Base-by-base conservation (phyloP, 2,888 invertebrate genomes). In the Neuroscelio doddi region DNA sequence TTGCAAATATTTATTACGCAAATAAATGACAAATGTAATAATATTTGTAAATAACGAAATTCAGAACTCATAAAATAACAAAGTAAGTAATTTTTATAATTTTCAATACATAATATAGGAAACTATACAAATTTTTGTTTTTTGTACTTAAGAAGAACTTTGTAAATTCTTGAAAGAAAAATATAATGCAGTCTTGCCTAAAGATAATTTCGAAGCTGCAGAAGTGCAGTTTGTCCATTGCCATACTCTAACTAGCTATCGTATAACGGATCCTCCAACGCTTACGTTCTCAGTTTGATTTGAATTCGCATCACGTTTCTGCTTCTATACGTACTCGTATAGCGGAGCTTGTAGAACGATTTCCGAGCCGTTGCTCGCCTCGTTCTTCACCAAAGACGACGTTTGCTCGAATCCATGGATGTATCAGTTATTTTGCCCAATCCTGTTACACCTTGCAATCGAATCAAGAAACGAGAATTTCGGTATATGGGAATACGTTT, bases 291-390 rank as follows among this genome's bases (percentile, higher is more conserved):
- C 41, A 16, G 41, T 47, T 49, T 49, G 56, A 49, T 56, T 56
- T 34, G 17, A 32, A 56, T 47, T 56, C 56, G 9, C 49, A 12
- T 49, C 56, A 56, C 49, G 56, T 49, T 56, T 47, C 36, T 41
- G 24, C 42, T 15, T 56, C 30, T 49, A 41, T 47, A 47, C 42
- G 47, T 56, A 56, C 42, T 41, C 27, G 41, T 32, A 14, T 30
- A 47, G 32, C 36, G 55, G 26, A 38, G 30, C 41, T 47, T 55
- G 55, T 47, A 46, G 47, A 39, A 47, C 55, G 55, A 46, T 55
- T 47, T 47, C 55, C 46, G 26, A 55, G 39, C 55, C 46, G 47
- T 47, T 55, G 55, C 55, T 46, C 46, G 55, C 29, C 46, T 55
- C 29, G 30, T 38, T 55, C 39, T 55, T 47, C 21, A 55, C 55